These are phyloP conservation scores for Condylura cristata DNA, from an alignment of 2,113 vertebrate genomes.

Conservation along the genomic window DNA sequence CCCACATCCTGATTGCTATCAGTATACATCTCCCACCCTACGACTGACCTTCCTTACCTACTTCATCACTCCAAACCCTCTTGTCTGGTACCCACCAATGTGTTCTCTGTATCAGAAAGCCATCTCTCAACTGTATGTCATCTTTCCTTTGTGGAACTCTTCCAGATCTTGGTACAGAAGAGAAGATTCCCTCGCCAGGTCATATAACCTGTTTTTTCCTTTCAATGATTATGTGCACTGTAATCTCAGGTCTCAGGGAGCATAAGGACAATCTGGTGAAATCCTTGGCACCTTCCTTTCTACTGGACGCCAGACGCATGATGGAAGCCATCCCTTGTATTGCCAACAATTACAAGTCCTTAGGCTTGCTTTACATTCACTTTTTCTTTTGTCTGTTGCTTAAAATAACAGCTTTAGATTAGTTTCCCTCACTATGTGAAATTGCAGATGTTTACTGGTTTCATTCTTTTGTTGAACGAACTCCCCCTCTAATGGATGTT, in stretches of 20 bases:
- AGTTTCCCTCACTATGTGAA: not conserved
- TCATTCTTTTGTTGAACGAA: slow-evolving; percentile 45
- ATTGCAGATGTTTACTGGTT: slow-evolving; percentile 47
- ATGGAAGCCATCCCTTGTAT: not conserved
- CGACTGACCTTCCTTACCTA: not conserved
- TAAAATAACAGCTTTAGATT: slow-evolving; percentile 52
- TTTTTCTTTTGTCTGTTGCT: slow-evolving; percentile 32
- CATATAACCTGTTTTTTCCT: not conserved
- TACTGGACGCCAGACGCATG: not conserved
- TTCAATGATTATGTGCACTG: not conserved
- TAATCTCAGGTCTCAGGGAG: not conserved
- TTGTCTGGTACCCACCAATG: not conserved
- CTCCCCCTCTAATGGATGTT: slow-evolving; percentile 26
- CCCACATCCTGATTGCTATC: not conserved
- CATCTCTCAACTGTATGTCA: not conserved
- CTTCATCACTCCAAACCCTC: not conserved
- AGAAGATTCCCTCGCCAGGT: not conserved
- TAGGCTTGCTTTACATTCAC: not conserved
- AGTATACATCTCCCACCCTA: not conserved
- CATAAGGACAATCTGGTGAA: not conserved
- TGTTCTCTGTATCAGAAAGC: not conserved
- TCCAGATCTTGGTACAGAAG: not conserved
- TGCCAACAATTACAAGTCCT: not conserved
- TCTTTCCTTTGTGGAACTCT: not conserved
- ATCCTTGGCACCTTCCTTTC: not conserved